phyloP scores from a whole-genome alignment of 1,140 invertebrate species.

The Ruditapes philippinarum region DNA sequence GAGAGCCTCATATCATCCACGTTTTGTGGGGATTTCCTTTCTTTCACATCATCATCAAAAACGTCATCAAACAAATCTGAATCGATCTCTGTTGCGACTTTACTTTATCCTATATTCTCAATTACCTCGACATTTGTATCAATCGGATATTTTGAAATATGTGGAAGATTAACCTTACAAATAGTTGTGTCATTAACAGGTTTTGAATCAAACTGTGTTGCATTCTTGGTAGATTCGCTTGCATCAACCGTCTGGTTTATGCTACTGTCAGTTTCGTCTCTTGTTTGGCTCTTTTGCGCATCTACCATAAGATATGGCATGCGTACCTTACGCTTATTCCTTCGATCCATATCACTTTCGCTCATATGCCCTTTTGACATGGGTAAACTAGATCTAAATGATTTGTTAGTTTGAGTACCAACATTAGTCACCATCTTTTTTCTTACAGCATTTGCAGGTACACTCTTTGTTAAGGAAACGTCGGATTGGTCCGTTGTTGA shows the following conservation, averaged over 20 bases:
- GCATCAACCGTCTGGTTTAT: no score
- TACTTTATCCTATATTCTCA: neutral
- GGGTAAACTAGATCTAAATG: slow-evolving; percentile 12
- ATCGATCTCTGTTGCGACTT: no score
- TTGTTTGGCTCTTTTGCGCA: neutral
- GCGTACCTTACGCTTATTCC: neutral
- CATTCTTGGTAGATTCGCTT: no score
- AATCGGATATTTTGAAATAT: neutral
- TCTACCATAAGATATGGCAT: neutral
- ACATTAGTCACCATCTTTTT: neutral
- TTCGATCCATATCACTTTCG: slow-evolving; percentile 15
- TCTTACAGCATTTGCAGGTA: neutral
- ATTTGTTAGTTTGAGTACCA: slow-evolving; percentile 48
- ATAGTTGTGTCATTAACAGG: neutral
- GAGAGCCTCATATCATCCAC: neutral
- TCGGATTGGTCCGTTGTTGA: neutral
- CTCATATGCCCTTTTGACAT: neutral
- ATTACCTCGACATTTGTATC: neutral
- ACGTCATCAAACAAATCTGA: neutral
- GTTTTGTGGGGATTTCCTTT: no score
- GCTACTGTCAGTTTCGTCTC: no score
- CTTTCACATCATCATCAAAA: slow-evolving; percentile 30
- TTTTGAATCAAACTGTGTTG: neutral
- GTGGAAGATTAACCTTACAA: neutral
- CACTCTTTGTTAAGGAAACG: neutral